Evolutionary conservation across 2,797 vertebrate genomes (phyloP), one percentile per base, ranked within the genome.

Genomic region (Austrolebias charrua): DNA sequence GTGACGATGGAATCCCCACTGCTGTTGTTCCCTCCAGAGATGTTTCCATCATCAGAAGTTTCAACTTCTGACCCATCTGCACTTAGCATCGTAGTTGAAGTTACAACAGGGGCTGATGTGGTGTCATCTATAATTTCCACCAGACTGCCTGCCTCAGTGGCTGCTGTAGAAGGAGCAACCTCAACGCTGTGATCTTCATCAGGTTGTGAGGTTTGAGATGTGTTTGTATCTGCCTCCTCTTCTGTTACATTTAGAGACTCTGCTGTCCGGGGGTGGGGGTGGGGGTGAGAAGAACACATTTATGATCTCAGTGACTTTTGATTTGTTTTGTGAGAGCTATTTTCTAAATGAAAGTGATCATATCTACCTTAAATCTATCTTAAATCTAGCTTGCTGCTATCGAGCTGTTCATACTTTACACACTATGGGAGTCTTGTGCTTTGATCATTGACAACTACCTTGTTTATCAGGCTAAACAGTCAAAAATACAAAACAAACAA

Each of bases 21-120:
- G 46, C 11, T 16, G 9, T 56, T 66, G 2, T 1, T 42, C 5
- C 10, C 47, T 31, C 29, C 57, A 29, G 6, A 0, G 5, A 28
- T 1, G 19, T 5, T 38, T 12, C 58, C 60, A 4, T 46, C 46
- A 7, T 13, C 1, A 3, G 47, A 14, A 35, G 0, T 13, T 4
- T 12, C 15, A 16, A 16, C 1, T 5, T 49, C 46, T 24, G 65
- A 4, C 11, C 50, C 42, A 24, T 24, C 24, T n/a, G 29, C 7
- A 12, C 4, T 20, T 15, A 9, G 16, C 28, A 5, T 16, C n/a
- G 3, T 14, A 6, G 10, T 0, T 7, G 0, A 1, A 1, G 10
- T 0, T 7, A 0, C 1, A 1, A 3, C 6, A 4, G 38, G 7
- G 28, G 12, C 3, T 6, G 28, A 0, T 0, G 2, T 6, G 20